Percentiles rank a stretch among this genome's conserved stretches.
These are phyloP conservation scores for Pomatorhinus ruficollis DNA, from an alignment of 2,113 vertebrate genomes.

Conservation along the genomic window DNA sequence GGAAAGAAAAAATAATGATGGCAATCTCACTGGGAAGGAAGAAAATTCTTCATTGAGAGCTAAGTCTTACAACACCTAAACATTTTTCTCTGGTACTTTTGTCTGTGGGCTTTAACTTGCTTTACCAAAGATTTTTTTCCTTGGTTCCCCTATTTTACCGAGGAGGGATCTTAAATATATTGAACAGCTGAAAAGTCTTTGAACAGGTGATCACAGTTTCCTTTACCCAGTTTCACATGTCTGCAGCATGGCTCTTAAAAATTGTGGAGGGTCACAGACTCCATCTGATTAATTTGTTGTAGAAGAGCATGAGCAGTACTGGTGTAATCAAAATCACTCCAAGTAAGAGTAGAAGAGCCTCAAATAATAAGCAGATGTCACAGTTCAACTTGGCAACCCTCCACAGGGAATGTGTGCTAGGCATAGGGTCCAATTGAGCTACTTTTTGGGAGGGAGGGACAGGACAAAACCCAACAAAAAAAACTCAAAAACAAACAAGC, in stretches of 20 bases:
- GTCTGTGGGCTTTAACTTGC: not conserved
- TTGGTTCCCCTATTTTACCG: not conserved
- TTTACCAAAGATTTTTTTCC: not conserved
- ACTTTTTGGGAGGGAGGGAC: not conserved
- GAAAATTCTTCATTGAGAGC: not conserved
- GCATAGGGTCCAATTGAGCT: not conserved
- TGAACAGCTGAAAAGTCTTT: not conserved
- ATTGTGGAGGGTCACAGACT: not conserved
- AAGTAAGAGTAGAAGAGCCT: not conserved
- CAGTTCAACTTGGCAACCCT: not conserved
- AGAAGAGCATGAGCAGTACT: not conserved
- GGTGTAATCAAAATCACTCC: not conserved
- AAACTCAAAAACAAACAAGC: not conserved
- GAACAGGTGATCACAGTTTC: not conserved
- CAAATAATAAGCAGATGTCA: not conserved
- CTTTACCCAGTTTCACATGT: not conserved
- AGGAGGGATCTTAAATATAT: not conserved
- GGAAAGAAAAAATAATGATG: not conserved
- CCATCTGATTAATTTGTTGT: not conserved
- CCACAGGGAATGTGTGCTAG: not conserved
- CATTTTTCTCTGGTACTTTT: not conserved
- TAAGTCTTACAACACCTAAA: not conserved
- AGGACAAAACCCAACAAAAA: too few relatives aligned
- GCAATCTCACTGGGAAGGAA: not conserved
- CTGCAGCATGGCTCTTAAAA: not conserved